Evolutionary conservation across 2,113 vertebrate species (phyloP).

Genomic region (Mirounga angustirostris): DNA sequence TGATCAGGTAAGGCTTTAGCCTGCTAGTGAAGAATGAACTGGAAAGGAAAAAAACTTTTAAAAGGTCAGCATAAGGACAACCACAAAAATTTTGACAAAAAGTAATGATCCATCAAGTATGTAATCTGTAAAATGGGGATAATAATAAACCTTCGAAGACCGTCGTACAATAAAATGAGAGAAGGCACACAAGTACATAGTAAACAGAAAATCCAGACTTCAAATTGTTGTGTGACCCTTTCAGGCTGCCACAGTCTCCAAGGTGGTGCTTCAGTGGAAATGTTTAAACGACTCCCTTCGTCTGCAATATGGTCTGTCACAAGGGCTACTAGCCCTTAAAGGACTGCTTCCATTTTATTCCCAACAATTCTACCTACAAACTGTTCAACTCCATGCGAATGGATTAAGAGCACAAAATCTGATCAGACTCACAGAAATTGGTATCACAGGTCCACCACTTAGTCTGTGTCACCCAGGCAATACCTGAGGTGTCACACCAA

Average conservation of each 20-base stretch:
- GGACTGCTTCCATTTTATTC: neutral
- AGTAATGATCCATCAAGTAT: neutral
- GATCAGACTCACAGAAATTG: neutral
- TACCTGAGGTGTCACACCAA: neutral
- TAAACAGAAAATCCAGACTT: neutral
- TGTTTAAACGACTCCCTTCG: neutral
- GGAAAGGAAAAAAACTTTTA: neutral
- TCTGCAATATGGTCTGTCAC: neutral
- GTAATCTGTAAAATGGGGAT: neutral
- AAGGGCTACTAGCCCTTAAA: neutral
- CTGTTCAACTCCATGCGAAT: neutral
- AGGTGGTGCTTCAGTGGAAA: neutral
- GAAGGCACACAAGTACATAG: neutral
- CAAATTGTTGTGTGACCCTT: rapidly evolving
- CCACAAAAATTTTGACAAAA: neutral
- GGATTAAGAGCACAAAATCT: neutral
- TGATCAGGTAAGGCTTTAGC: neutral
- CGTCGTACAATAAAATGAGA: neutral
- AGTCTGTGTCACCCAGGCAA: neutral
- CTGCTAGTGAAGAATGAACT: neutral
- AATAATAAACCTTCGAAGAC: neutral
- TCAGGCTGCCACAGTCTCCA: neutral
- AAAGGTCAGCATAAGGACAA: neutral
- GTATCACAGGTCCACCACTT: neutral
- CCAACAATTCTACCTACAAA: neutral